These are phyloP conservation scores for Selenia dentaria DNA, from an alignment of 2,888 invertebrate species.

Conservation along the genomic window DNA sequence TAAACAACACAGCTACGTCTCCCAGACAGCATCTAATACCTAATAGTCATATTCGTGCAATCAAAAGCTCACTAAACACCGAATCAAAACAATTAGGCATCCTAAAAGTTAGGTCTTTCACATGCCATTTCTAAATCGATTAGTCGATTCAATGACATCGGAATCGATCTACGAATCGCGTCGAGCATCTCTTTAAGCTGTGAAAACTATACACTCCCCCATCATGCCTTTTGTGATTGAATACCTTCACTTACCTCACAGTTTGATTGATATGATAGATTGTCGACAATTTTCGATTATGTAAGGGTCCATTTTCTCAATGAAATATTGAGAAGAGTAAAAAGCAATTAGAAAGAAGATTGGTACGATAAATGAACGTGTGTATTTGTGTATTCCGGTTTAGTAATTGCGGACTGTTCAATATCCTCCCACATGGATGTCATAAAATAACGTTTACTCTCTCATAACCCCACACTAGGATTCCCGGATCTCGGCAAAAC, in stretches of 20 bases:
- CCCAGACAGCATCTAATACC: too few species aligned
- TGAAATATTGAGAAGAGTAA: slow-evolving; percentile 1
- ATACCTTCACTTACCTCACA: too few species aligned
- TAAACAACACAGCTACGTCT: too few species aligned
- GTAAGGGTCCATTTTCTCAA: slow-evolving; percentile 12
- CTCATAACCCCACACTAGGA: too few species aligned
- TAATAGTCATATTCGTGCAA: not conserved
- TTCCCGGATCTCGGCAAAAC: too few species aligned
- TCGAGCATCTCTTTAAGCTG: slow-evolving; percentile 1
- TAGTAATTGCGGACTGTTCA: too few species aligned
- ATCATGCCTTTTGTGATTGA: slow-evolving; percentile 3
- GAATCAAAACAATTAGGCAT: not conserved
- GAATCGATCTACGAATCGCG: not conserved
- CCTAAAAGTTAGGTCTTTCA: slow-evolving; percentile 3
- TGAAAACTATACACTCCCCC: slow-evolving; percentile 1
- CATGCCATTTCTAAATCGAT: slow-evolving; percentile 5
- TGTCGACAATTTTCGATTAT: slow-evolving; percentile 13
- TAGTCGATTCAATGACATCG: not conserved
- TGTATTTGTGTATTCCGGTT: too few species aligned
- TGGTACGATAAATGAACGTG: slow-evolving; percentile 3
- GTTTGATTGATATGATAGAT: slow-evolving; percentile 13
- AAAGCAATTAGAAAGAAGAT: slow-evolving; percentile 1
- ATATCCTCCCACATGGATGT: too few species aligned
- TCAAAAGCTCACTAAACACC: too few species aligned
- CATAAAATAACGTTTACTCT: too few species aligned